Conservation (phyloP, 2,888 invertebrate species). For the Dorcus parallelipipedus region DNA sequence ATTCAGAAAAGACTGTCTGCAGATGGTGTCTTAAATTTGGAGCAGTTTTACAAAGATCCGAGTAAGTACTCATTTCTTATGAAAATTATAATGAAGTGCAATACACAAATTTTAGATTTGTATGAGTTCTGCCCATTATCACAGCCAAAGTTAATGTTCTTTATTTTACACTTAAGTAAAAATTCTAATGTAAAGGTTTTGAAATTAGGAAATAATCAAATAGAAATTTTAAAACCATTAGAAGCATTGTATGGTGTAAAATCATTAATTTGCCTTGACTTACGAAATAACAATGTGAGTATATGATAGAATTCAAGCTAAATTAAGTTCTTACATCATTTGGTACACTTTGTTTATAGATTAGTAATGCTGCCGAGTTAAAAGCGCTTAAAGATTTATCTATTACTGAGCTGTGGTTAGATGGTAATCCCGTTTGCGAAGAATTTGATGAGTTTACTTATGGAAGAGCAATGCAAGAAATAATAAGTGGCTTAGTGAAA, state of each 20-base stretch:
- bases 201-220: conserved; percentile 40
- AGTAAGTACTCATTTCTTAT: conserved; percentile 32
- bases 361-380: conserved; percentile 10
- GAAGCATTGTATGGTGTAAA: conserved; percentile 35
- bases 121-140: conserved; percentile 49
- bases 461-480: conserved; percentile 52
- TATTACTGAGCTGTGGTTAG: conserved; percentile 52
- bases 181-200: conserved; percentile 31
- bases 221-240: conserved; percentile 38
- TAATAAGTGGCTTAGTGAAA: conserved; percentile 53
- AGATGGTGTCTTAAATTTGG: conserved; percentile 43
- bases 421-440: conserved; percentile 69
- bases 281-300: conserved; percentile 27
- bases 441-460: conserved; percentile 61
- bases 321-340: not conserved
- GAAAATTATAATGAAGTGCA: conserved; percentile 2
- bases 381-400: conserved; percentile 8
- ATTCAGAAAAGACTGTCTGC: conserved; percentile 44
- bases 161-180: conserved; percentile 45
- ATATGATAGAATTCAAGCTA: not conserved
- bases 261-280: conserved; percentile 21
- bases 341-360: conserved; percentile 4
- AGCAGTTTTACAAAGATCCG: conserved; percentile 49
- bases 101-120: conserved; percentile 31
- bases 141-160: conserved; percentile 50